Evolutionary conservation across 2,797 vertebrate genomes (phyloP).

Genomic region (Aeoliscus strigatus): DNA sequence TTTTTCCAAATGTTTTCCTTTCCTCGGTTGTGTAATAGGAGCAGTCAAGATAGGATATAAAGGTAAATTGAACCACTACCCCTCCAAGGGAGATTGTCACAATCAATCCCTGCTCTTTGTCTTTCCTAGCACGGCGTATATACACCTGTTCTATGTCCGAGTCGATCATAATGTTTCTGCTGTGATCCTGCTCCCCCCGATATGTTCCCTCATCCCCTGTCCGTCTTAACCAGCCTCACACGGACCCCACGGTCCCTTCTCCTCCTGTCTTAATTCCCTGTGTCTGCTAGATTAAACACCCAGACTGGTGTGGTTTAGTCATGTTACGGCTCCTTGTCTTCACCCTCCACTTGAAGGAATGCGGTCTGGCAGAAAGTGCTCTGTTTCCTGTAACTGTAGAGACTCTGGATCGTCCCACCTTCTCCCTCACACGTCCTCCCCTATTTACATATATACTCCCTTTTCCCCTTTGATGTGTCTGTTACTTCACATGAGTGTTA

Average conservation of each 20-base stretch:
- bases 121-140: conserved; percentile 97
- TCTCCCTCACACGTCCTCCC: conserved; percentile 24
- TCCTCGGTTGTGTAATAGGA: conserved; percentile 96
- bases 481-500: conserved; percentile 95
- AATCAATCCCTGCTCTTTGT: conserved; percentile 91
- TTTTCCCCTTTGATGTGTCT: conserved; percentile 81
- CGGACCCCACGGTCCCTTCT: conserved; percentile 74
- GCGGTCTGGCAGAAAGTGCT: conserved; percentile 78
- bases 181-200: conserved; percentile 63
- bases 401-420: conserved; percentile 48
- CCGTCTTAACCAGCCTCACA: conserved; percentile 86
- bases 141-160: conserved; percentile 94
- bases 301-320: conserved; percentile 82
- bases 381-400: conserved; percentile 85
- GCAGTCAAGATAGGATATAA: conserved; percentile 99
- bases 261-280: conserved; percentile 83
- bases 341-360: conserved; percentile 88
- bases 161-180: conserved; percentile 90
- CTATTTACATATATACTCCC: conserved; percentile 71
- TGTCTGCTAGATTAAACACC: conserved; percentile 94
- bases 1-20: conserved; percentile 98
- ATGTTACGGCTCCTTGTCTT: conserved; percentile 80
- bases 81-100: conserved; percentile 93
- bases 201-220: conserved; percentile 90
- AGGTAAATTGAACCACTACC: conserved; percentile 97